These are phyloP conservation scores for Lamproptera curius DNA, from an alignment of 2,888 invertebrate species.

Conservation along the genomic window DNA sequence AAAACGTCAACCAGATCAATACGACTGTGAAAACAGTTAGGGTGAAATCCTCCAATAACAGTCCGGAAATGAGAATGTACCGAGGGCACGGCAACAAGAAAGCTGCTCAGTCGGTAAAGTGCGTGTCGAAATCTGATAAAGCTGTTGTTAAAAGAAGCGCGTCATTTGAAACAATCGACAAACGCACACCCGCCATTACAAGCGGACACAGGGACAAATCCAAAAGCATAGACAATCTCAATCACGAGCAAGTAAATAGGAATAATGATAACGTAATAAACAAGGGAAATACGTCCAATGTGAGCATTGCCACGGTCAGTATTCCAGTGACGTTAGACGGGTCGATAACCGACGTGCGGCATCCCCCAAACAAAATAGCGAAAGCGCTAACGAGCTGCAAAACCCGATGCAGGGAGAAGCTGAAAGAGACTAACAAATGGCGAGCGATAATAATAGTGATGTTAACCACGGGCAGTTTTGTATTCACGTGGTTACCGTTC, in stretches of 20 bases:
- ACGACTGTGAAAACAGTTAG: constrained; percentile 41
- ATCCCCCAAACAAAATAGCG: constrained; percentile 20
- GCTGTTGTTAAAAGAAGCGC: constrained; percentile 46
- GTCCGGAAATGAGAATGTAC: constrained; percentile 51
- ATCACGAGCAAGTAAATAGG: constrained; percentile 27
- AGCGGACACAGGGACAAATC: constrained; percentile 31
- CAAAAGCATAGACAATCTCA: constrained; percentile 50
- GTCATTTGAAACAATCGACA: constrained; percentile 41
- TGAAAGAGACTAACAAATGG: constrained; percentile 71
- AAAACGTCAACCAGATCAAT: constrained; percentile 55
- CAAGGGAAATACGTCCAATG: constrained; percentile 48
- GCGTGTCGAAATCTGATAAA: constrained; percentile 25
- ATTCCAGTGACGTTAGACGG: constrained; percentile 33
- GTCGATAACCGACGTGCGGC: constrained; percentile 27
- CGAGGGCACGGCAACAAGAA: constrained; percentile 41
- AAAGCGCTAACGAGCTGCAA: constrained; percentile 8
- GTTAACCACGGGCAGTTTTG: constrained; percentile 79
- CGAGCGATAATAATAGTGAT: constrained; percentile 80
- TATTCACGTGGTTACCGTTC: constrained; percentile 81
- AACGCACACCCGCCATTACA: not conserved
- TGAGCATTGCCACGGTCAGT: constrained; percentile 50
- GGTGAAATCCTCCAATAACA: constrained; percentile 29
- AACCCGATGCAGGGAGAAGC: constrained; percentile 26
- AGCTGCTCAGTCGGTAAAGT: constrained; percentile 32
- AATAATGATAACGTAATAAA: too few species aligned